Percentiles rank a stretch among this genome's conserved stretches.
phyloP scores from a whole-genome alignment of 2,113 vertebrate genomes.

The Boulengeromyrus knoepffleri region DNA sequence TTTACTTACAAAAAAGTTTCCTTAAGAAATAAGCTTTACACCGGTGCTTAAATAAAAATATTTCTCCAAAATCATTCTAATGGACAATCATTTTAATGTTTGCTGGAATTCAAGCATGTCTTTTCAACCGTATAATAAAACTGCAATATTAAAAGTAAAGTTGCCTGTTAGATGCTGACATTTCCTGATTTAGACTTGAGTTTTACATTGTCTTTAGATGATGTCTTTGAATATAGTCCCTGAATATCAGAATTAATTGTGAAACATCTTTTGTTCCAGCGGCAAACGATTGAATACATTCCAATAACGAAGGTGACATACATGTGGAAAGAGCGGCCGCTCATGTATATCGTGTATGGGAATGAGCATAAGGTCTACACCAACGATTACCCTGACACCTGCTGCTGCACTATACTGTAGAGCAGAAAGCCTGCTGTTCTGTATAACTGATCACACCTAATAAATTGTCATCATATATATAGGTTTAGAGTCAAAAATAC shows the following conservation, averaged over 20 bases:
- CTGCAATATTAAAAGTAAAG: neutral
- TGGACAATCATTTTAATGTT: neutral
- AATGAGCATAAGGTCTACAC: slow-evolving; percentile 60
- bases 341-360: slow-evolving; percentile 64
- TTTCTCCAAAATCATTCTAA: neutral
- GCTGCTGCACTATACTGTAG: slow-evolving; percentile 61
- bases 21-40: neutral
- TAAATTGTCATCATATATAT: neutral
- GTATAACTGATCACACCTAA: neutral
- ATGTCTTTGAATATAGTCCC: neutral
- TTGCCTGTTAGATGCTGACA: neutral
- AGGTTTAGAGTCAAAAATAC: neutral
- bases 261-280: slow-evolving; percentile 45
- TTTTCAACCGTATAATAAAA: neutral
- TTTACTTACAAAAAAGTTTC: neutral
- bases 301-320: slow-evolving; percentile 64
- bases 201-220: neutral
- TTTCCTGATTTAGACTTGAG: neutral
- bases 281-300: slow-evolving; percentile 66
- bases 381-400: slow-evolving; percentile 60
- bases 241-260: neutral
- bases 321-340: slow-evolving; percentile 55
- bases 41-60: neutral
- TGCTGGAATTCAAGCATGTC: neutral
- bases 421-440: neutral